These are phyloP conservation scores for Rhegmatorhina hoffmannsi DNA, from an alignment of 2,113 vertebrate species.

Conservation along the genomic window DNA sequence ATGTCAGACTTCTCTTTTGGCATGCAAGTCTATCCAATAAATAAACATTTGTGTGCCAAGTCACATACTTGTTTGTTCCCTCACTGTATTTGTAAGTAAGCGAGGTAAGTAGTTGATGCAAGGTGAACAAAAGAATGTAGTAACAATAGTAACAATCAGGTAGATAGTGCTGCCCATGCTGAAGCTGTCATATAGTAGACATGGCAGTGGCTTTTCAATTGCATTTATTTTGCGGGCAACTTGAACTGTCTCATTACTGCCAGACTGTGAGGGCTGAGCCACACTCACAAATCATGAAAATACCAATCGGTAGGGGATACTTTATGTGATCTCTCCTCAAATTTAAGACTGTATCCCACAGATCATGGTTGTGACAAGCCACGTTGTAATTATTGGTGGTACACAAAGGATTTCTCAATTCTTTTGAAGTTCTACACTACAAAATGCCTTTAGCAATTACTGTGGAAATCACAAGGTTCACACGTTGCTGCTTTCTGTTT, in stretches of 20 bases:
- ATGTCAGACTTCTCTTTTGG: neutral
- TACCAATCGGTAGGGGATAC: neutral
- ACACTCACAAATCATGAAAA: neutral
- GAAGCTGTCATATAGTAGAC: neutral
- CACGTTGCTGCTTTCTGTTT: slow-evolving; percentile 3
- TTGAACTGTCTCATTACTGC: neutral
- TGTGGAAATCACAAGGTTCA: neutral
- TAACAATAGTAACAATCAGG: neutral
- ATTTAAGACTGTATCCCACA: neutral
- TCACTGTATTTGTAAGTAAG: neutral
- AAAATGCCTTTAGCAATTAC: slow-evolving; percentile 18
- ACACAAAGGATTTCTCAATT: neutral
- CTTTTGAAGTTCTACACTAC: neutral
- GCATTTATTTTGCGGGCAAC: neutral
- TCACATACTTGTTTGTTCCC: neutral
- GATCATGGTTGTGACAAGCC: neutral
- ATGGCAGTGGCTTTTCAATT: neutral
- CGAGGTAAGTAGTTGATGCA: neutral
- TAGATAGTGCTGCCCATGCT: neutral
- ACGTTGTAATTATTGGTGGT: neutral
- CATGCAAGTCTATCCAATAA: neutral
- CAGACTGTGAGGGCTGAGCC: neutral
- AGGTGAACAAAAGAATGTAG: neutral
- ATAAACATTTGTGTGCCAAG: neutral
- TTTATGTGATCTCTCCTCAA: neutral